phyloP scores from a whole-genome alignment of 2,113 vertebrate genomes.

The Anser cygnoides region DNA sequence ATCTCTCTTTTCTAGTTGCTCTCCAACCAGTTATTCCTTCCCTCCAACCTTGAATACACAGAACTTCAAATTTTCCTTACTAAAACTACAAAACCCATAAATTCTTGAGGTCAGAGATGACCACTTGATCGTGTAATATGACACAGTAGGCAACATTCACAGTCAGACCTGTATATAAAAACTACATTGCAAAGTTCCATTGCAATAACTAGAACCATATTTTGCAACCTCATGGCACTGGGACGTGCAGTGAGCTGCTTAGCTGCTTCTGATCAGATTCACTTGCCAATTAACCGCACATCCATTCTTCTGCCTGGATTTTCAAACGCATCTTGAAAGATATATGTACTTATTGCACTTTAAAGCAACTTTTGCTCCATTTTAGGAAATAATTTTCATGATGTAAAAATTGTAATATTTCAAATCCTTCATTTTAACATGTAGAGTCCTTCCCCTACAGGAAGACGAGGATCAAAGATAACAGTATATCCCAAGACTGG shows the following conservation, averaged over 20 bases:
- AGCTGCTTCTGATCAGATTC: background rate
- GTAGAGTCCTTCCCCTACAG: background rate
- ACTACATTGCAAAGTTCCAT: background rate
- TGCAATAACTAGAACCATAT: background rate
- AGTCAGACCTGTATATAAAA: background rate
- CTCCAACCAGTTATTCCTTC: background rate
- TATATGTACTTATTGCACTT: background rate
- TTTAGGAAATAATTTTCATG: background rate
- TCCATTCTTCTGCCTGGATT: background rate
- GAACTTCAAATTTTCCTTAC: background rate
- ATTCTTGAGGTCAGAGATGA: background rate
- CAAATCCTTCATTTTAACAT: accelerated
- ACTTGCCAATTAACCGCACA: background rate
- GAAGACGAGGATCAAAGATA: background rate
- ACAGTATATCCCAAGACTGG: background rate
- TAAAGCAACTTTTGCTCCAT: accelerated
- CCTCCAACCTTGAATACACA: background rate
- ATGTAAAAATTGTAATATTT: background rate
- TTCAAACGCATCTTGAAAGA: background rate
- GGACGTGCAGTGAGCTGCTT: background rate
- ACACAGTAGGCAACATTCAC: background rate
- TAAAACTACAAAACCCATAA: background rate
- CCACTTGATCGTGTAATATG: background rate
- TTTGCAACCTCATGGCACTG: background rate
- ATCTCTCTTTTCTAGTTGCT: background rate